These are phyloP conservation scores for Drosophila anceps DNA, from an alignment of 2,888 invertebrate genomes.

Conservation along the genomic window DNA sequence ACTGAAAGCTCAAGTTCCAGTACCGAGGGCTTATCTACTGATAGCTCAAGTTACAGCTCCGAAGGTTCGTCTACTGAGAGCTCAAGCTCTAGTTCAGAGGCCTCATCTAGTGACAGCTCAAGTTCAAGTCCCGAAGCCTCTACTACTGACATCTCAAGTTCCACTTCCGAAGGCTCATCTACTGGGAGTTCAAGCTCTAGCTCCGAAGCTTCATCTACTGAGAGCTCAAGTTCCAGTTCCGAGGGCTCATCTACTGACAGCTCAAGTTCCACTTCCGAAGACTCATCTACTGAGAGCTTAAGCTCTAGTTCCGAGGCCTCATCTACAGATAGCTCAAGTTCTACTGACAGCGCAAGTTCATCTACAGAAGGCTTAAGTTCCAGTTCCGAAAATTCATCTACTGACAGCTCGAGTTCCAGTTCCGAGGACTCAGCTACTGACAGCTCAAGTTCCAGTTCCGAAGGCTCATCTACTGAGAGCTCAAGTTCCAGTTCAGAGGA, in stretches of 20 bases:
- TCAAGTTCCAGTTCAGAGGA: not conserved
- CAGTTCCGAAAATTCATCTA: not conserved
- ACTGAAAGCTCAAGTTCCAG: not conserved
- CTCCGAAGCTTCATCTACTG: conserved; percentile 2
- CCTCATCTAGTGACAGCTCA: not conserved
- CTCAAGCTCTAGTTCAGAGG: not conserved
- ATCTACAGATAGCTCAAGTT: not conserved
- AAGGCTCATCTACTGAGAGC: conserved; percentile 8
- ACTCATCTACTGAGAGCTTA: not conserved
- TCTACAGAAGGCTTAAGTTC: not conserved
- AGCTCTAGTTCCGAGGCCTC: not conserved
- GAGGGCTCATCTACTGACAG: conserved; percentile 9
- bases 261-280: conserved; percentile 2
- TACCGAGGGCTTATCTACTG: not conserved
- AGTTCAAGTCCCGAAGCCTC: not conserved
- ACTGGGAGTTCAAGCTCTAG: conserved; percentile 1
- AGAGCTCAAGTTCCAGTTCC: not conserved
- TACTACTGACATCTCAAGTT: not conserved
- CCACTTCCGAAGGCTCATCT: not conserved
- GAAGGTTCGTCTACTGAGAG: not conserved
- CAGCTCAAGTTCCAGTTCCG: not conserved
- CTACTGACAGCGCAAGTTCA: not conserved
- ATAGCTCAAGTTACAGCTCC: not conserved
- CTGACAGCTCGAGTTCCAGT: not conserved
- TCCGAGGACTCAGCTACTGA: conserved; percentile 1